Base-by-base conservation (phyloP, 2,797 vertebrate species). In the Leptatherina wallacei region DNA sequence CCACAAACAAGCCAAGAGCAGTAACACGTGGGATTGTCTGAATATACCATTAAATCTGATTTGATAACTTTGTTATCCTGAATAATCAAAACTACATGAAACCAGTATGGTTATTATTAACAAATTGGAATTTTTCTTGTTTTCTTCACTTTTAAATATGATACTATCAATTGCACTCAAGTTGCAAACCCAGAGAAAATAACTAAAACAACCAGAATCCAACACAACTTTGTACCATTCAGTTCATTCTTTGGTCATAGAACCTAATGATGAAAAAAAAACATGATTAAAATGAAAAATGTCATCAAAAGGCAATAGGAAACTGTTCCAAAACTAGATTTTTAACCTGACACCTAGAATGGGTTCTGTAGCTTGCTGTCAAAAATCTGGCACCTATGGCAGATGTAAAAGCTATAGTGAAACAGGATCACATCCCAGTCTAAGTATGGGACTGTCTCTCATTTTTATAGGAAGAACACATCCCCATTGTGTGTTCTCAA, bases 351-450 rank as follows among this genome's bases (percentile, higher is more conserved):
- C 73, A 75, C 54, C 62, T 51, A 63, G n/a, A 24, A 1, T 40
- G 10, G 6, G 58, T 30, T 73, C 55, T 57, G 16, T 29, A 44
- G 51, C 65, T 10, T 12, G 6, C 51, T 49, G n/a, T 29, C 32
- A 69, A 78, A 75, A 75, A 82, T 84, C 58, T 75, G 63, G 78
- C 40, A 73, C 18, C 7, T 51, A 30, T 22, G 29, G 40, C 29
- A 27, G 40, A 55, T 64, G 60, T 79, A 42, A 52, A 75, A 69
- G 60, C 58, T 44, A 6, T 16, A 61, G 58, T 59, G 67, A 81
- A 55, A 47, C 24, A 69, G 22, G 13, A 56, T 35, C 5, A 2
- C 7, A 24, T 35, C 47, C 20, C 61, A 75, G 55, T 67, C 59
- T 74, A 47, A 74, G 75, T 74, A 72, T 71, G 70, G 58, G 75